Evolutionary conservation across 1,140 invertebrate species (phyloP), one percentile per base, ranked within the genome.

Genomic region (Ooceraea biroi): DNA sequence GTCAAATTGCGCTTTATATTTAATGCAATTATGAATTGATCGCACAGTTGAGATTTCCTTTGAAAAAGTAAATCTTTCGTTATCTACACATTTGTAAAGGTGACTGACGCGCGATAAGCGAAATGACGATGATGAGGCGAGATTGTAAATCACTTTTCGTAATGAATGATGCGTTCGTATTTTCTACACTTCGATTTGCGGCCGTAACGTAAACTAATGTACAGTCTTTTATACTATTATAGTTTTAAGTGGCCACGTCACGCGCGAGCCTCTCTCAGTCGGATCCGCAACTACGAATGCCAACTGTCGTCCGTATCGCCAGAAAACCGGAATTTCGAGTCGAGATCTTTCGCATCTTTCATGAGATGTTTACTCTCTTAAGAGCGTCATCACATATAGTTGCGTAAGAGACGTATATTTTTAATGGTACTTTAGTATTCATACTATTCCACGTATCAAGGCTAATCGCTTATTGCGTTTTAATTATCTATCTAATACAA

Each of bases 281-380:
- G 14, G 17, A 22, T 65, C 44, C n/a, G 17, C 50, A 27, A 65
- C 46, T 41, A 27, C 0, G 19, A 63, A 66, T 11, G 17, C 2
- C 14, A 77, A 66, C 60, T 77, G 4, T 1, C 46, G 14, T 22
- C 19, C 27, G 60, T 4, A 66, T 77, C 46, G 27, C 50, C 12
- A 66, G 60, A 52, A 52, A 66, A 77, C 30, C 48, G 30, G 48
- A 77, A 66, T 66, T 77, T 66, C 46, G 41, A 77, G 46, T 66
- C 30, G 22, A 52, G 46, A 77, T 77, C 14, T 66, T n/a, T 41
- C 8, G 46, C 8, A 19, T 66, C 17, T 7, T 36, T 36, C 36
- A 36, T 36, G 36, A 36, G 12, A 8, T 77, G 27, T 44, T 77
- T 77, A 66, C 48, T 1, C 19, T 30, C 44, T 74, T 65, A 65